Evolutionary conservation across 2,797 vertebrate genomes (phyloP).

Genomic region (Echiichthys vipera): DNA sequence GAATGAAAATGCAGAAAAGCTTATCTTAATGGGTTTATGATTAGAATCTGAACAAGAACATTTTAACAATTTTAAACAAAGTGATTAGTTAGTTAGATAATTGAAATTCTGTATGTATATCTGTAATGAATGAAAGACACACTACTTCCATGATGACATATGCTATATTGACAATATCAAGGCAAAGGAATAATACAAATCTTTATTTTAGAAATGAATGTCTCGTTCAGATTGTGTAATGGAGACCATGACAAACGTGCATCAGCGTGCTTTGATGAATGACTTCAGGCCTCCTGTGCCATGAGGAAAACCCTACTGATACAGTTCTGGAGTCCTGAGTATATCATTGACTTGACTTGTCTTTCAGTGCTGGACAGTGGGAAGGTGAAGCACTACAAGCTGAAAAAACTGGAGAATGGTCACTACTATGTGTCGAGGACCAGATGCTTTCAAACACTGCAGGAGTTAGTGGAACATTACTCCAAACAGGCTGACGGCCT

Average conservation of each 20-base stretch:
- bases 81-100: too few relatives aligned
- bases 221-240: background rate
- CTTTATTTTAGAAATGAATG: background rate
- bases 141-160: background rate
- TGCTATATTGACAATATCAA: background rate
- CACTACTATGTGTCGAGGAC: conserved; percentile 84
- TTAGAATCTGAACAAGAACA: too few relatives aligned
- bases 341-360: conserved; percentile 6
- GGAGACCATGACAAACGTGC: background rate
- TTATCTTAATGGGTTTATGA: too few relatives aligned
- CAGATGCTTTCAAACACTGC: conserved; percentile 84
- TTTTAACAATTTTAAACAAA: too few relatives aligned
- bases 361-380: conserved; percentile 88
- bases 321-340: background rate
- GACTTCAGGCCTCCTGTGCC: background rate
- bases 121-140: too few relatives aligned
- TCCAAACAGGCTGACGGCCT: conserved; percentile 85
- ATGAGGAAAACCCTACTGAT: background rate
- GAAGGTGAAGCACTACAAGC: conserved; percentile 93
- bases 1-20: too few relatives aligned
- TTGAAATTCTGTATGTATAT: too few relatives aligned
- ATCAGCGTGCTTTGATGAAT: background rate
- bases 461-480: conserved; percentile 88
- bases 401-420: conserved; percentile 83
- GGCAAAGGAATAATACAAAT: background rate